Evolutionary conservation across 2,797 vertebrate species (phyloP).

Genomic region (Rhinoraja longicauda): DNA sequence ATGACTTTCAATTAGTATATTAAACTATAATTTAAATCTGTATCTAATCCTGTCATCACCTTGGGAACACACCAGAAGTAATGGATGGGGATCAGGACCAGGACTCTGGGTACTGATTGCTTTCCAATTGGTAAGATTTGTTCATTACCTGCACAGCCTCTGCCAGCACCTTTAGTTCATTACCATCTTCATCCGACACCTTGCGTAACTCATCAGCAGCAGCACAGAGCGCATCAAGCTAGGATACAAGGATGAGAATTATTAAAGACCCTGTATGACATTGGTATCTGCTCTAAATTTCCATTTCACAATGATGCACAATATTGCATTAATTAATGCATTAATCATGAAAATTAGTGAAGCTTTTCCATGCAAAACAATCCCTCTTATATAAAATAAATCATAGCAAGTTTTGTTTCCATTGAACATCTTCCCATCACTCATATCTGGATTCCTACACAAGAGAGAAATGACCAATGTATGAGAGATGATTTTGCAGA

Average conservation of each 20-base stretch:
- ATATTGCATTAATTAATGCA: background rate
- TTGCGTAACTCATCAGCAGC: conserved; percentile 67
- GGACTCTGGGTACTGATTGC: background rate
- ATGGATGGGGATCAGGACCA: background rate
- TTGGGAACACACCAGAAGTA: background rate
- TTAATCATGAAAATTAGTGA: too few relatives aligned
- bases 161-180: conserved; percentile 57
- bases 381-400: background rate
- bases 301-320: background rate
- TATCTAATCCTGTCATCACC: background rate
- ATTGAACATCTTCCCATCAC: background rate
- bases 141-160: conserved; percentile 66
- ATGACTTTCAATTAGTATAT: background rate
- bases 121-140: background rate
- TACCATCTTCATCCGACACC: conserved; percentile 53
- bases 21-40: background rate
- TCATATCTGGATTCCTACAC: background rate
- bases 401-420: background rate
- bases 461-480: background rate
- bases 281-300: background rate
- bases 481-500: background rate
- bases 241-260: background rate
- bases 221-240: conserved; percentile 85
- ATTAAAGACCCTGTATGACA: background rate
- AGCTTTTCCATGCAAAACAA: background rate